phyloP scores from a whole-genome alignment of 2,888 invertebrate genomes.

The Meiosimyza decipiens region DNA sequence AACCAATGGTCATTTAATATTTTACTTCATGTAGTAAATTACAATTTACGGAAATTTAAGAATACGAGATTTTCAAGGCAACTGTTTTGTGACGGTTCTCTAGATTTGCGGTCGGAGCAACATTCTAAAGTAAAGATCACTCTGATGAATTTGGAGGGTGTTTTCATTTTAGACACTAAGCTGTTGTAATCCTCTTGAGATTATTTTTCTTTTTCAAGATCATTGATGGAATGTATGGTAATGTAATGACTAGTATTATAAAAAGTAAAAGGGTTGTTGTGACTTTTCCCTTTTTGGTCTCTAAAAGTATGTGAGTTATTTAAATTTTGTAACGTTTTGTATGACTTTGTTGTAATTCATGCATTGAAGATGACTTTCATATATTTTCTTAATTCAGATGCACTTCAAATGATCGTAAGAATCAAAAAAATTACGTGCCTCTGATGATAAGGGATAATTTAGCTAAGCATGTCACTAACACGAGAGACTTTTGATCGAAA shows the following conservation, averaged over 20 bases:
- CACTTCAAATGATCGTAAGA: background rate
- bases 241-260: background rate
- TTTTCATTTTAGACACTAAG: slow-evolving; percentile 19
- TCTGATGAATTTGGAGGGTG: slow-evolving; percentile 1
- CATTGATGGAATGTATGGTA: background rate
- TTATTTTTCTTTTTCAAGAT: background rate
- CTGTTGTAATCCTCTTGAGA: slow-evolving; percentile 19
- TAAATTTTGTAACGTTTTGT: slow-evolving; percentile 15
- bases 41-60: slow-evolving; percentile 10
- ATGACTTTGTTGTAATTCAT: slow-evolving; percentile 5
- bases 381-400: background rate
- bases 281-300: background rate
- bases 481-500: no score
- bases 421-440: no score
- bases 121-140: background rate
- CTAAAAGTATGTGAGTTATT: slow-evolving; percentile 5
- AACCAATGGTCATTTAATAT: slow-evolving; percentile 1
- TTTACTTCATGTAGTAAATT: no score
- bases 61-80: background rate
- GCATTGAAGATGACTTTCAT: slow-evolving; percentile 4
- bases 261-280: slow-evolving; percentile 4
- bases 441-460: no score
- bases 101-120: slow-evolving; percentile 14
- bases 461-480: no score
- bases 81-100: background rate